Evolutionary conservation across 2,113 vertebrate species (phyloP).

Genomic region (Lucifuga dentata): DNA sequence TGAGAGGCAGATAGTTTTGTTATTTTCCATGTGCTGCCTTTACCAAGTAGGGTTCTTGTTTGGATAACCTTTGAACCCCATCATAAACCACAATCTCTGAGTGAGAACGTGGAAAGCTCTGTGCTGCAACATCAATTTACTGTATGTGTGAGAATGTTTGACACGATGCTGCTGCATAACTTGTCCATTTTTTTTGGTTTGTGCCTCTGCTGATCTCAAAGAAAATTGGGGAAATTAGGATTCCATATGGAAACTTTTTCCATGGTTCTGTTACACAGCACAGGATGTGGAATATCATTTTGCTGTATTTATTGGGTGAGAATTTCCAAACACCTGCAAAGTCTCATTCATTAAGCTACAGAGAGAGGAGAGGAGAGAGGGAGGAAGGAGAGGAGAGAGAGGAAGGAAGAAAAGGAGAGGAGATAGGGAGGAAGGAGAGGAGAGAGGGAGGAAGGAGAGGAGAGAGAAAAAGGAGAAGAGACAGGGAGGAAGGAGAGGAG

Average conservation of each 20-base stretch:
- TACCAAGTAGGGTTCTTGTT: constrained; percentile 28
- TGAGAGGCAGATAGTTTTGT: constrained; percentile 4
- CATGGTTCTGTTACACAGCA: background rate
- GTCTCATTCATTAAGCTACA: background rate
- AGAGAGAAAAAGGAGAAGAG: too few relatives aligned
- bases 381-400: too few relatives aligned
- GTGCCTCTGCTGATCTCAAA: too few relatives aligned
- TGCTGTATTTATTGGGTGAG: constrained; percentile 68
- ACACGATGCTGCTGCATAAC: too few relatives aligned
- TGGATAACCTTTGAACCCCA: constrained; percentile 40
- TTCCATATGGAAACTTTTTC: background rate
- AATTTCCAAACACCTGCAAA: constrained; percentile 52
- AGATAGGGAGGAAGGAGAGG: too few relatives aligned
- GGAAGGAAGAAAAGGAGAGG: too few relatives aligned
- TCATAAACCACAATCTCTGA: constrained; percentile 11
- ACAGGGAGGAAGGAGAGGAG: too few relatives aligned
- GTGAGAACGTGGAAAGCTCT: background rate
- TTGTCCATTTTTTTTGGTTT: too few relatives aligned
- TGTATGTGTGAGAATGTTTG: background rate
- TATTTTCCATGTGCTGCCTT: constrained; percentile 22
- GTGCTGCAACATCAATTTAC: background rate
- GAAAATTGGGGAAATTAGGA: background rate
- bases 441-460: too few relatives aligned
- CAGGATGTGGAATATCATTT: constrained; percentile 3
- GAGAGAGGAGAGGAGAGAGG: background rate